Conservation (phyloP, 2,797 vertebrate species). For the Cygnus olor region DNA sequence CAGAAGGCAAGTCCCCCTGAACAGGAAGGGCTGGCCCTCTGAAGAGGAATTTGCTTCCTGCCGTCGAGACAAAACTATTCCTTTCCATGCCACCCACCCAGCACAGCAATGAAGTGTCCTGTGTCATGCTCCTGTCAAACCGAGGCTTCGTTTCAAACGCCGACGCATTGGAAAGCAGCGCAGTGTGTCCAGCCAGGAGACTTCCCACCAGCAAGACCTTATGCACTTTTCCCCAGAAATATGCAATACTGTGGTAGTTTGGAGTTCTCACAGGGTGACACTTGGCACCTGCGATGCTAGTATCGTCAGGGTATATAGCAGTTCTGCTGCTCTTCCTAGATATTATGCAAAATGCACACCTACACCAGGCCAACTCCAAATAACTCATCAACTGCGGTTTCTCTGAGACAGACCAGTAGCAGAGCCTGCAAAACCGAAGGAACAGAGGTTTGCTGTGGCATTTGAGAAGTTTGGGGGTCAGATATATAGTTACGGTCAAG, state of each 20-base stretch:
- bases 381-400: not conserved
- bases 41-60: not conserved
- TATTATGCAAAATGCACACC: not conserved
- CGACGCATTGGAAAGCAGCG: not conserved
- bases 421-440: not conserved
- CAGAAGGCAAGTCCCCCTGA: accelerated
- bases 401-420: not conserved
- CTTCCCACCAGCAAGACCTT: not conserved
- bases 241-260: not conserved
- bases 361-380: not conserved
- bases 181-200: accelerated
- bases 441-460: not conserved
- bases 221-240: not conserved
- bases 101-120: not conserved
- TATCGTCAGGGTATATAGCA: accelerated
- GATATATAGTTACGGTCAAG: accelerated
- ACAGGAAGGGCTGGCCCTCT: not conserved
- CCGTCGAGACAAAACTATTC: too few species aligned
- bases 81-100: not conserved
- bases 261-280: not conserved
- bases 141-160: not conserved
- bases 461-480: not conserved
- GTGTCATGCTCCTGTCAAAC: not conserved
- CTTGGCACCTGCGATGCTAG: accelerated
- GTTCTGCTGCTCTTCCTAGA: not conserved